Evolutionary conservation across 2,888 invertebrate genomes (phyloP).

Genomic region (Cynaeus angustus): DNA sequence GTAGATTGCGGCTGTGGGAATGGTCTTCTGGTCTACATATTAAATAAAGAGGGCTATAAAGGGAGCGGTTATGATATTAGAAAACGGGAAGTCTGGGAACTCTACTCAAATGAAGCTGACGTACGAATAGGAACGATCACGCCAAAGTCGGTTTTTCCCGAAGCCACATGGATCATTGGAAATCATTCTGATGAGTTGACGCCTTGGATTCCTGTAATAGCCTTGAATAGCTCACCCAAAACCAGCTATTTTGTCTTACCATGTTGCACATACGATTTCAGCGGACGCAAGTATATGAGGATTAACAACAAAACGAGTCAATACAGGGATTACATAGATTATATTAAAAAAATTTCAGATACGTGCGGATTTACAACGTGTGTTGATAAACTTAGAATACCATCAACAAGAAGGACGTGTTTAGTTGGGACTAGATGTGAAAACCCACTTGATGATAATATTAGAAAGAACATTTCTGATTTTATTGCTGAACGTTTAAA

Average conservation of each 20-base stretch:
- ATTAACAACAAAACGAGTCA: constrained; percentile 81
- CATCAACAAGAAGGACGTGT: constrained; percentile 95
- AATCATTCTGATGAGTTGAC: constrained; percentile 99
- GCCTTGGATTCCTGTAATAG: constrained; percentile 97
- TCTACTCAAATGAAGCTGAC: constrained; percentile 78
- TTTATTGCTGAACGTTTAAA: constrained; percentile 68
- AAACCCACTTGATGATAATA: constrained; percentile 30
- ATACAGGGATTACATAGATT: constrained; percentile 84
- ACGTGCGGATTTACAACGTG: constrained; percentile 83
- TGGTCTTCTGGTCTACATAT: constrained; percentile 91
- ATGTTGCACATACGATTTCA: constrained; percentile 95
- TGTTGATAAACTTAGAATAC: constrained; percentile 92
- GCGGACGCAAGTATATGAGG: constrained; percentile 87
- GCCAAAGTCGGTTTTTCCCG: constrained; percentile 78
- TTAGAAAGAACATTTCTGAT: constrained; percentile 51
- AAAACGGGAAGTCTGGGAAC: constrained; percentile 90
- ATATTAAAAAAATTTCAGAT: constrained; percentile 77
- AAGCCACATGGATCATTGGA: constrained; percentile 95
- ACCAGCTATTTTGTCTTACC: constrained; percentile 93
- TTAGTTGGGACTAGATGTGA: constrained; percentile 74
- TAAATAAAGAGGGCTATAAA: constrained; percentile 86
- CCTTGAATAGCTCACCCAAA: constrained; percentile 83
- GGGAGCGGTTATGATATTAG: constrained; percentile 91
- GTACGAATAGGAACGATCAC: constrained; percentile 81
- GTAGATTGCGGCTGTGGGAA: constrained; percentile 98